Evolutionary conservation across 2,797 vertebrate genomes (phyloP).

Genomic region (Vespertilio murinus): DNA sequence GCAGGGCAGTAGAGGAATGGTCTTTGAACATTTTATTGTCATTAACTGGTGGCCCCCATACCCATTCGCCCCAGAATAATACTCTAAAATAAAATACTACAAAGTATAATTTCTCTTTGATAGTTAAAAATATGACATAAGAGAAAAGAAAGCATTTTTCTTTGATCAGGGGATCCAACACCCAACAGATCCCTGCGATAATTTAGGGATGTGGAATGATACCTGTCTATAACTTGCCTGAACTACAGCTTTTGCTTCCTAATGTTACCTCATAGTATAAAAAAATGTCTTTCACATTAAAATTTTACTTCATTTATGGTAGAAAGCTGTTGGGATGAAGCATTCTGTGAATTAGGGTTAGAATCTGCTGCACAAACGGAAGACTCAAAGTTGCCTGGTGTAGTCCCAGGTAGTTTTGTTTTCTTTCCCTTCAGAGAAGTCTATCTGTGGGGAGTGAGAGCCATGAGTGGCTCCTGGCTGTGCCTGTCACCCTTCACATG

Average conservation of each 20-base stretch:
- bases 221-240: not conserved
- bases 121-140: conserved; percentile 2
- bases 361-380: not conserved
- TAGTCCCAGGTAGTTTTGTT: not conserved
- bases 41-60: not conserved
- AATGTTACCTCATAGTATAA: not conserved
- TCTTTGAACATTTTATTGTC: not conserved
- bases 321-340: not conserved
- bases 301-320: not conserved
- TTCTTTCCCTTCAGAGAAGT: not conserved
- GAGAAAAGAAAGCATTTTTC: not conserved
- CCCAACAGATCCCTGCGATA: not conserved
- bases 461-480: not conserved
- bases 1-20: not conserved
- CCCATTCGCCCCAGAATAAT: not conserved
- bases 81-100: not conserved
- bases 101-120: not conserved
- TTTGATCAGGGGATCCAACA: not conserved
- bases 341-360: not conserved
- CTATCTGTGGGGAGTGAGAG: not conserved
- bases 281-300: not conserved
- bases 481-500: not conserved
- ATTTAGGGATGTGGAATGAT: not conserved
- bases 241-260: not conserved
- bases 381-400: not conserved